Percentiles rank a stretch among this genome's conserved stretches.
Evolutionary conservation across 2,797 vertebrate genomes (phyloP).

Genomic region (Choloepus didactylus): DNA sequence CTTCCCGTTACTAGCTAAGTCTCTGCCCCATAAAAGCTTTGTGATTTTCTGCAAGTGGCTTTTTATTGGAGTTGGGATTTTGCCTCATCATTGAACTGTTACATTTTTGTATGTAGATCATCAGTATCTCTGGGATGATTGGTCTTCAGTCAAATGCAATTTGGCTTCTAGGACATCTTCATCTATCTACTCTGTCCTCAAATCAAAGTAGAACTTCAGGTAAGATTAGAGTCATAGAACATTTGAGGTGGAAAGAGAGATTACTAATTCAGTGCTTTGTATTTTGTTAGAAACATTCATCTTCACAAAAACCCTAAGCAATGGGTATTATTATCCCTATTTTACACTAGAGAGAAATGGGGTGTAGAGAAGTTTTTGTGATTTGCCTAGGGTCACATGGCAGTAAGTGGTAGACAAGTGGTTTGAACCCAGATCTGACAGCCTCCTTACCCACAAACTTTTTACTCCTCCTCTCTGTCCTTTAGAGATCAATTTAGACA

Average conservation of each 20-base stretch:
- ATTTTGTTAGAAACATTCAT: constrained; percentile 3
- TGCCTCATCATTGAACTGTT: neutral
- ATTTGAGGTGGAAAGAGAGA: neutral
- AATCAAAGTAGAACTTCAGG: constrained; percentile 94
- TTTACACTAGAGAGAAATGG: neutral
- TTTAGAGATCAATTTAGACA: neutral
- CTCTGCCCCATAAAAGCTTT: neutral
- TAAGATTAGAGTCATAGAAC: constrained; percentile 80
- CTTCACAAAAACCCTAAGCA: neutral
- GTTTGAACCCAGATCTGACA: neutral
- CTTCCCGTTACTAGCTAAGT: neutral
- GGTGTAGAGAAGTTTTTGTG: neutral
- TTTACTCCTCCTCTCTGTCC: neutral
- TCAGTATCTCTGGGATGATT: constrained; percentile 94
- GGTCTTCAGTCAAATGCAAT: constrained; percentile 96
- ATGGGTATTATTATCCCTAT: neutral
- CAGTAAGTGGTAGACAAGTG: neutral
- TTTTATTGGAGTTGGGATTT: constrained; percentile 41
- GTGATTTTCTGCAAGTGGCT: neutral
- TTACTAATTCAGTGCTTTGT: neutral
- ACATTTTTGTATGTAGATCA: constrained; percentile 88
- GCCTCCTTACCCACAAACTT: neutral
- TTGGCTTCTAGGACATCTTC: constrained; percentile 94
- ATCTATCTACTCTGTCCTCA: constrained; percentile 93
- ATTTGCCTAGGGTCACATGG: neutral